Conservation (phyloP, 2,113 vertebrate species). For the Leucopsar rothschildi region DNA sequence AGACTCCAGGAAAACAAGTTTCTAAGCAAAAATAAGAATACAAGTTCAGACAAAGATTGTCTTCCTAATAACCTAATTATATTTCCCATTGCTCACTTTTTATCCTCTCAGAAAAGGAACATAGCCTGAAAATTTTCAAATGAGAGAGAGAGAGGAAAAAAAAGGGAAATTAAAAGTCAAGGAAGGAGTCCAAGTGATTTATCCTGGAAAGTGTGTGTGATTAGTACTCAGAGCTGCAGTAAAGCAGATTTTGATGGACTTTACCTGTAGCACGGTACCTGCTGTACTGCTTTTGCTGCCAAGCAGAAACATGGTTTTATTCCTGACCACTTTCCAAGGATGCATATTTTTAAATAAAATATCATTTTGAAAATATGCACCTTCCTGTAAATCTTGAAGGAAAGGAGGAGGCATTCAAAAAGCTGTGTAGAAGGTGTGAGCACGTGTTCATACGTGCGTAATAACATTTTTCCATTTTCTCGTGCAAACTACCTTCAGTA, state of each 20-base stretch:
- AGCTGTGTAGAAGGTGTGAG: not conserved
- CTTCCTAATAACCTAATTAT: constrained; percentile 9
- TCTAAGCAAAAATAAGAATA: not conserved
- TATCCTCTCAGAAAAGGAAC: not conserved
- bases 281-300: constrained; percentile 30
- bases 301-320: constrained; percentile 40
- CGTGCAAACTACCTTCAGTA: not conserved
- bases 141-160: not conserved
- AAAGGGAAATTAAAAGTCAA: constrained; percentile 22
- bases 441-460: not conserved
- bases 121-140: not conserved
- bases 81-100: not conserved
- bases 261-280: not conserved
- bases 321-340: constrained; percentile 46
- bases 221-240: not conserved
- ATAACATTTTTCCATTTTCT: not conserved
- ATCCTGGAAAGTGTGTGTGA: not conserved
- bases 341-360: constrained; percentile 61
- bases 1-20: constrained; percentile 1
- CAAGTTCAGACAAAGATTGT: not conserved
- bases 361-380: constrained; percentile 16
- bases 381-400: constrained; percentile 41
- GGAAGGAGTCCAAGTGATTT: not conserved
- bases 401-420: not conserved
- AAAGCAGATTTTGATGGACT: constrained; percentile 26